These are phyloP conservation scores for Arothron firmamentum DNA, from an alignment of 2,113 vertebrate species.

Conservation along the genomic window DNA sequence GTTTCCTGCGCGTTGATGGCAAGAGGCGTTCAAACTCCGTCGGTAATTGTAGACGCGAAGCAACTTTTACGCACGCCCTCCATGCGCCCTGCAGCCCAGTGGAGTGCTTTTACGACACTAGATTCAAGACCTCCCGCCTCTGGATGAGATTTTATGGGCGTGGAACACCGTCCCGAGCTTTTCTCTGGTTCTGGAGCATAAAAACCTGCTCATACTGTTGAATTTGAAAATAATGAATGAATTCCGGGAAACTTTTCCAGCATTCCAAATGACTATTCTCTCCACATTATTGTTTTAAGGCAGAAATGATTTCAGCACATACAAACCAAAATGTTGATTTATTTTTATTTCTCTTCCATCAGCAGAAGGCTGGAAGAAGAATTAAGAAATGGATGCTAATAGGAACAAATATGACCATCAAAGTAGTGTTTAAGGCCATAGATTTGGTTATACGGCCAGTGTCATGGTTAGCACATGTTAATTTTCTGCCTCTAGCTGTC, in stretches of 20 bases:
- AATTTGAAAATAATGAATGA: neutral
- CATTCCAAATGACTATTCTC: neutral
- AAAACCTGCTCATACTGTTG: neutral
- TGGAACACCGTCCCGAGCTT: conserved; percentile 22
- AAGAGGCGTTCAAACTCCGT: neutral
- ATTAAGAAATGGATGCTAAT: no score
- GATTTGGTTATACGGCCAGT: no score
- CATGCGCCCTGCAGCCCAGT: conserved; percentile 28
- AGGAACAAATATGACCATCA: no score
- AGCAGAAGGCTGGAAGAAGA: no score
- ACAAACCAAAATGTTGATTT: neutral
- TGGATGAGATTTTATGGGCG: conserved; percentile 37
- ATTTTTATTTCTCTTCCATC: no score
- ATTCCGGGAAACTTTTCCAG: neutral
- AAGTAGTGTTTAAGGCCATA: no score
- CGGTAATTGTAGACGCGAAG: neutral
- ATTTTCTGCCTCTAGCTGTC: no score
- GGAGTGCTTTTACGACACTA: conserved; percentile 31
- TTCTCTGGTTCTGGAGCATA: neutral
- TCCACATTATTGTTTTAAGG: neutral
- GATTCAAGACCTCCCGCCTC: conserved; percentile 15
- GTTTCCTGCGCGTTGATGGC: no score
- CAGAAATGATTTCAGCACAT: neutral
- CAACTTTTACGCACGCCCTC: conserved; percentile 25
- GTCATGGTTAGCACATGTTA: no score